phyloP scores from a whole-genome alignment of 2,888 invertebrate species.

The Epirrhoe alternata region DNA sequence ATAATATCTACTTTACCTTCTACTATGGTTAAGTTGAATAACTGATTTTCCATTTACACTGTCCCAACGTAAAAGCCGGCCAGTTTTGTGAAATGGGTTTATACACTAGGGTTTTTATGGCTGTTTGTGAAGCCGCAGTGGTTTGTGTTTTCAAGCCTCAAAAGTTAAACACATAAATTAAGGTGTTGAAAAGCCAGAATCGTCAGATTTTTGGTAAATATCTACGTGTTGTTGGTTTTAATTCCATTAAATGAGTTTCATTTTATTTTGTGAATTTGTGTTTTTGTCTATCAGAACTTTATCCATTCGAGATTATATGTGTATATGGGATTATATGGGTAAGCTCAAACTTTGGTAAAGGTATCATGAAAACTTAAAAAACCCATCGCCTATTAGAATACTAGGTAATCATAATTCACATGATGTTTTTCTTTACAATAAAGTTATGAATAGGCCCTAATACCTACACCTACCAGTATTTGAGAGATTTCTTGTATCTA shows the following conservation, averaged over 20 bases:
- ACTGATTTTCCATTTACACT: conserved; percentile 3
- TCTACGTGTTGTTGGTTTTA: background rate
- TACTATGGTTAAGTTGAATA: background rate
- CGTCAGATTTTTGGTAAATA: background rate
- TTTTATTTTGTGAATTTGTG: background rate
- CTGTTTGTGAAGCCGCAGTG: conserved; percentile 17
- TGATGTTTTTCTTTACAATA: too few relatives aligned
- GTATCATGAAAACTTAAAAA: too few relatives aligned
- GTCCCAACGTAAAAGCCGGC: conserved; percentile 13
- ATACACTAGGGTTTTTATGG: conserved; percentile 17
- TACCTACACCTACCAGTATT: too few relatives aligned
- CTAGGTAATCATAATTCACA: too few relatives aligned
- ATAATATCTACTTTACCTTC: too few relatives aligned
- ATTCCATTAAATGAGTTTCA: background rate
- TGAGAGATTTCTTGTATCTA: too few relatives aligned
- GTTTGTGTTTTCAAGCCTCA: conserved; percentile 11
- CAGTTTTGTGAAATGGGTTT: conserved; percentile 19
- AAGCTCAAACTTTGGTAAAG: too few relatives aligned
- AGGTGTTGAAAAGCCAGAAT: background rate
- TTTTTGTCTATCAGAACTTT: background rate
- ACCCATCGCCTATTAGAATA: too few relatives aligned
- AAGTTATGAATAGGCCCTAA: too few relatives aligned
- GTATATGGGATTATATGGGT: too few relatives aligned
- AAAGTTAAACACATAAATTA: conserved; percentile 9
- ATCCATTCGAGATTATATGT: too few relatives aligned